Evolutionary conservation across 2,797 vertebrate genomes (phyloP), one percentile per base, ranked within the genome.

Genomic region (Syncerus caffer): DNA sequence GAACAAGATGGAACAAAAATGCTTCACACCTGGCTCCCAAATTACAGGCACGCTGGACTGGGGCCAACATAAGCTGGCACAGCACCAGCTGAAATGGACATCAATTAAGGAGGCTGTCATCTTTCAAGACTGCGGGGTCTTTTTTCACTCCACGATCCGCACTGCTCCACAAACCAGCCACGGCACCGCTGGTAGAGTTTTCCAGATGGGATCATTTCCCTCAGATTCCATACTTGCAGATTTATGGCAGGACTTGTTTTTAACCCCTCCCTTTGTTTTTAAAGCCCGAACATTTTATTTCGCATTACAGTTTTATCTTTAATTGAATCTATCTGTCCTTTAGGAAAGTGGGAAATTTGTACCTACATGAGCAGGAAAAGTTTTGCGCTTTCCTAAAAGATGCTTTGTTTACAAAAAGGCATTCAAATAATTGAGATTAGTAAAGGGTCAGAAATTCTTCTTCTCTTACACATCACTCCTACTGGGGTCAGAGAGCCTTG

Each of bases 11-110:
- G 98, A 99, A 99, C 99, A 99, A 98, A 99, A 99, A 99, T 76
- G 98, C 98, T 99, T 99, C 98, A 98, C 99, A 99, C 99, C 99
- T 99, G 99, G 99, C 98, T 98, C 98, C 99, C 96, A 98, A 98
- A 98, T 98, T 98, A 99, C 98, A 98, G 98, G 98, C 97, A 99
- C 96, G 98, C 99, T 99, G 99, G 99, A 98, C 87, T 21, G 95
- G 38, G 88, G 99, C 99, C 99, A 99, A 98, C 93, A 96, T 97
- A 98, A 99, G 98, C 99, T 99, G 99, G 99, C 99, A 99, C 98
- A 89, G 96, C 98, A 99, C 99, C 99, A 99, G 99, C 97, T 98
- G 98, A 98, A 98, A 99, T 98, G 99, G 99, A 99, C 99, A 99
- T 99, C 99, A 99, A 99, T 99, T 99, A 99, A 98, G 97, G 23